Conservation (phyloP, 2,888 invertebrate species). For the Pristionchus exspectatus region DNA sequence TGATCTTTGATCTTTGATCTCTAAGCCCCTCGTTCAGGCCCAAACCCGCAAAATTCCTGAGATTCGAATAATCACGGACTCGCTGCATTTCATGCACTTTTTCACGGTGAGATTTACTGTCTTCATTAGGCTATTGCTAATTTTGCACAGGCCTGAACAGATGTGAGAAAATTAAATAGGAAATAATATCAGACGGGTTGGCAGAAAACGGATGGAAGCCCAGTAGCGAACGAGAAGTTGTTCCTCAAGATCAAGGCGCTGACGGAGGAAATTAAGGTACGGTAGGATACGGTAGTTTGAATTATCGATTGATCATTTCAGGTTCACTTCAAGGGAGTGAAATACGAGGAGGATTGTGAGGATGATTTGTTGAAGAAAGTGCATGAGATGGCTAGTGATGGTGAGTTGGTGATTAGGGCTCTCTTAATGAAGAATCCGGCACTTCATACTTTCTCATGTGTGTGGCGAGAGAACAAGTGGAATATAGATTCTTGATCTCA, state of each 20-base stretch:
- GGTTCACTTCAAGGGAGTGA: slow-evolving; percentile 35
- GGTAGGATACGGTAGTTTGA: not conserved
- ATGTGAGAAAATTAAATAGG: not conserved
- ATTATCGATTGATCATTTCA: not conserved
- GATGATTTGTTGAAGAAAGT: not conserved
- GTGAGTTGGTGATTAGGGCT: not conserved
- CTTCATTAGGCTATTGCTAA: no score
- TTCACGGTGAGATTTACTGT: not conserved
- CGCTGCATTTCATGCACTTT: slow-evolving; percentile 29
- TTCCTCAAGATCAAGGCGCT: slow-evolving; percentile 33
- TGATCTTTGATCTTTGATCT: slow-evolving; percentile 18
- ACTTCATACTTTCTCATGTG: no score
- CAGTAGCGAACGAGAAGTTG: not conserved
- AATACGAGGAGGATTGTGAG: not conserved
- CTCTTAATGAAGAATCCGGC: no score
- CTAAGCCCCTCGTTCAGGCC: not conserved
- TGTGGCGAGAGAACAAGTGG: no score
- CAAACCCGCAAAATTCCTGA: not conserved
- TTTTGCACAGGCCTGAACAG: no score
- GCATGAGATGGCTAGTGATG: not conserved
- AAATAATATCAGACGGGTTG: not conserved
- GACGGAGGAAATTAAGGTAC: not conserved
- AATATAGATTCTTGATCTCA: no score
- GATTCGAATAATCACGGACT: slow-evolving; percentile 44
- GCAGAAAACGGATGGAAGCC: slow-evolving; percentile 4